Evolutionary conservation across 2,113 vertebrate genomes (phyloP).

Genomic region (Seriola dumerili): DNA sequence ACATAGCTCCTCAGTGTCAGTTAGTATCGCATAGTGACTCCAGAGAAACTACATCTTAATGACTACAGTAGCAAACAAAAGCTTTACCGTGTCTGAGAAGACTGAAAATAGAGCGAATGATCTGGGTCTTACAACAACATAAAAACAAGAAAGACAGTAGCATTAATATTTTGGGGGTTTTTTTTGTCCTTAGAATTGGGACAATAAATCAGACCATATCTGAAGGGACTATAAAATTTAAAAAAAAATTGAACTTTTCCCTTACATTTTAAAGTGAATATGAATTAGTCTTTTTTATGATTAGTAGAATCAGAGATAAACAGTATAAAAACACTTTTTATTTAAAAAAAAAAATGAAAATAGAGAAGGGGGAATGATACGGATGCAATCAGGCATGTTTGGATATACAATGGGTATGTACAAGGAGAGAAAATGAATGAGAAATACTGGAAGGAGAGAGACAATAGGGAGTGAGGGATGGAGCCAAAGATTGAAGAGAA

Average conservation of each 20-base stretch:
- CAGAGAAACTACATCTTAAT: not conserved
- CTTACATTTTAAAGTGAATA: not conserved
- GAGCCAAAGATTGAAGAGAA: constrained; percentile 29
- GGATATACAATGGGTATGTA: not conserved
- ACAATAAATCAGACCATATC: constrained; percentile 24
- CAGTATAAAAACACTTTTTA: not conserved
- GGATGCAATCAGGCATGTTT: not conserved
- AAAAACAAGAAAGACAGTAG: not conserved
- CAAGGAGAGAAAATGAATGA: constrained; percentile 13
- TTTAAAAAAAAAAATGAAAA: not conserved
- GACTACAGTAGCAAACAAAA: not conserved
- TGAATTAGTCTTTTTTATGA: not conserved
- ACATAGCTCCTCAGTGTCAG: constrained; percentile 13
- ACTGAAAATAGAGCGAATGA: not conserved
- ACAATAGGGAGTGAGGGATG: constrained; percentile 3
- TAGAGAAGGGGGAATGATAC: not conserved
- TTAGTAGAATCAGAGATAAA: not conserved
- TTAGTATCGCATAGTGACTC: not conserved
- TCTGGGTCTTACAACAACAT: not conserved
- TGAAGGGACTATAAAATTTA: not conserved
- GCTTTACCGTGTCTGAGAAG: not conserved
- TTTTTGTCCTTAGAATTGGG: not conserved
- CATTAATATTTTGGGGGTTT: not conserved
- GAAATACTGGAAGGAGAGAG: not conserved
- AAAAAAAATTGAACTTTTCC: not conserved